These are phyloP conservation scores for Limanda limanda DNA, from an alignment of 2,113 vertebrate genomes.

Conservation along the genomic window DNA sequence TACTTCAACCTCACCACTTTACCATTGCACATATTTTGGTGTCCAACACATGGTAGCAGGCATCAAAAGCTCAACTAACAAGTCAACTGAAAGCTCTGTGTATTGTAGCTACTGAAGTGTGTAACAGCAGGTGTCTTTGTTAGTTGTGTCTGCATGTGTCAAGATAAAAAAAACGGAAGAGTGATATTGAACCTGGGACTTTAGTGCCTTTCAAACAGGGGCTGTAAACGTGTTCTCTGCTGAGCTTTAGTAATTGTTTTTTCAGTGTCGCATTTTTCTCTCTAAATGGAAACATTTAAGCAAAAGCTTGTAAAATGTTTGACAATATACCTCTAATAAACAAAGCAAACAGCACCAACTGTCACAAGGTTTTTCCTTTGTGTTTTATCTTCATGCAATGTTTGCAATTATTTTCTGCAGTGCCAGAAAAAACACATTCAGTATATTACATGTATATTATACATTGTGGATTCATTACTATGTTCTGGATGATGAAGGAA, in stretches of 20 bases:
- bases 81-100: conserved; percentile 60
- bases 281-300: conserved; percentile 76
- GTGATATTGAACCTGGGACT: conserved; percentile 62
- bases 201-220: conserved; percentile 70
- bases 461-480: conserved; percentile 3
- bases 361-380: conserved; percentile 38
- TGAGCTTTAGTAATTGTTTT: conserved; percentile 71
- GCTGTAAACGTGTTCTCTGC: conserved; percentile 66
- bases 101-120: conserved; percentile 74
- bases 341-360: conserved; percentile 69
- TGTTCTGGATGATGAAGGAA: conserved; percentile 20
- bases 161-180: conserved; percentile 9
- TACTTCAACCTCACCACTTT: conserved; percentile 39
- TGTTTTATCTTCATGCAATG: neutral
- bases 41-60: conserved; percentile 60
- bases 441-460: too few species aligned
- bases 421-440: too few species aligned
- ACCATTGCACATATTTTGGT: conserved; percentile 58
- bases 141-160: conserved; percentile 73
- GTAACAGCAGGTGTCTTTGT: conserved; percentile 74
- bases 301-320: conserved; percentile 81
- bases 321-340: conserved; percentile 83
- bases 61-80: conserved; percentile 72
- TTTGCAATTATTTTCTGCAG: neutral
- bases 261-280: conserved; percentile 71